Evolutionary conservation across 2,797 vertebrate species (phyloP), one percentile per base, ranked within the genome.

Genomic region (Diplodus puntazzo): DNA sequence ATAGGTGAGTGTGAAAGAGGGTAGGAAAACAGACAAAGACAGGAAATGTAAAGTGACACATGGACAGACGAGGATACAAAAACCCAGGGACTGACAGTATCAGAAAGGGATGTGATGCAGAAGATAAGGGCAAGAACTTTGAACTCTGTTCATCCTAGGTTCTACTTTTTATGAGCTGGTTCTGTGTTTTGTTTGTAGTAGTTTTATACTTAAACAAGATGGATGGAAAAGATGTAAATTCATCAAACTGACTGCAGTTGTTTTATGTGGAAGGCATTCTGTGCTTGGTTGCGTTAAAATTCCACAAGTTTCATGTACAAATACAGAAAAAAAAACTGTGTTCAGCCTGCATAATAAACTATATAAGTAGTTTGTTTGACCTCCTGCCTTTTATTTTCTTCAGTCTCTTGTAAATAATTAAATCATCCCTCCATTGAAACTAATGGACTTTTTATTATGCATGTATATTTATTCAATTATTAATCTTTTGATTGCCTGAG

Each of bases 391-490:
- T 69, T 73, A 54, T 57, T 65, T 65, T 60, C 39, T 8, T 30
- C 49, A 20, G 17, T 75, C 79, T 75, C 23, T n/a, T 60, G 46
- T 89, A 30, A 87, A 87, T 87, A 79, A 88, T 83, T 81, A 1
- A 88, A 78, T 69, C 60, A 69, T 21, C 20, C 16, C 23, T 81
- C 42, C 45, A 74, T 85, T 85, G 79, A 87, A 87, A 81, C 78
- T 81, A 89, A 84, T 77, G 72, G 66, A 18, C 53, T 78, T 81
- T 90, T 85, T 64, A 86, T 86, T 81, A 89, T 87, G 73, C 59
- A 75, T 77, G 76, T 78, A 64, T 90, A 84, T 90, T 89, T 88
- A 84, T 89, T 92, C 45, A 85, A 81, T 89, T 79, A 87, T 88
- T 86, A 58, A 84, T 90, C n/a, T 76, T 75, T 77, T 60, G 82